Evolutionary conservation across 2,888 invertebrate species (phyloP).

Genomic region (Aspidiotus destructor): DNA sequence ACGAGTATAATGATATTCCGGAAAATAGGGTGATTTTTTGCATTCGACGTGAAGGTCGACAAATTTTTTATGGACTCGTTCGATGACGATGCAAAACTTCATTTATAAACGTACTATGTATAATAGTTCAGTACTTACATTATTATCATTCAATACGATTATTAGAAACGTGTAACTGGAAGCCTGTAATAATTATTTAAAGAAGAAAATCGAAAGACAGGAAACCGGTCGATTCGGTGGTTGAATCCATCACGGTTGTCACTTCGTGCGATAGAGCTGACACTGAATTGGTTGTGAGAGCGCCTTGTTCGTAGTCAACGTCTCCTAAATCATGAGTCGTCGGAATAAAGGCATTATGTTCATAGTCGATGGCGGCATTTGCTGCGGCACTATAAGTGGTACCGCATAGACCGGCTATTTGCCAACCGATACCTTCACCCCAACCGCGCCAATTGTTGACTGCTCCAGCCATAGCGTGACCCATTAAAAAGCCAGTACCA

Average conservation of each 20-base stretch:
- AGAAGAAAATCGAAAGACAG: conserved; percentile 24
- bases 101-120: too few relatives aligned
- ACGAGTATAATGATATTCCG: too few relatives aligned
- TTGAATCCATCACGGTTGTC: conserved; percentile 17
- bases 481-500: conserved; percentile 22
- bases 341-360: background rate
- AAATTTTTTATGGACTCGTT: too few relatives aligned
- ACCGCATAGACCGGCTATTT: conserved; percentile 10
- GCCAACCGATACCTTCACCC: conserved; percentile 26
- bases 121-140: too few relatives aligned
- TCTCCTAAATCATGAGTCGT: background rate
- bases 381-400: conserved; percentile 6
- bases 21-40: too few relatives aligned
- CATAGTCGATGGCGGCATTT: background rate
- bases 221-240: conserved; percentile 18
- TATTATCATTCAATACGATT: too few relatives aligned
- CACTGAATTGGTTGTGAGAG: background rate
- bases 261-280: conserved; percentile 13
- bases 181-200: background rate
- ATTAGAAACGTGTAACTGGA: too few relatives aligned
- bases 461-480: conserved; percentile 5
- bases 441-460: conserved; percentile 26
- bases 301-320: conserved; percentile 3
- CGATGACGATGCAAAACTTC: too few relatives aligned
- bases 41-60: too few relatives aligned